Percentiles rank a stretch among this genome's conserved stretches.
These are phyloP conservation scores for Diachasma alloeum DNA, from an alignment of 1,140 invertebrate species.

Conservation along the genomic window DNA sequence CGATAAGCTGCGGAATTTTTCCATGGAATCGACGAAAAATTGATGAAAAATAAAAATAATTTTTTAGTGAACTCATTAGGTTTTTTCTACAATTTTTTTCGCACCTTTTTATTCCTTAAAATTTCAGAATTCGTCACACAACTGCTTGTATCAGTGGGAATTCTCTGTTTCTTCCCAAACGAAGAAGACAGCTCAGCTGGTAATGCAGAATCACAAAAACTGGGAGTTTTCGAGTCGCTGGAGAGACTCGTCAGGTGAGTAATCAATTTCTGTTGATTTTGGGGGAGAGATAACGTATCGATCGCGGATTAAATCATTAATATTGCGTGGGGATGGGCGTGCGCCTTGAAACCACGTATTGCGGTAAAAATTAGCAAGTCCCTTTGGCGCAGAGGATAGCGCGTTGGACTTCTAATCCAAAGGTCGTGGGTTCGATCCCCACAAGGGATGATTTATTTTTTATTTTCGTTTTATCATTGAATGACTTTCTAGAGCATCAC, in stretches of 20 bases:
- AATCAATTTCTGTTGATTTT: background rate
- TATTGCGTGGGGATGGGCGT: background rate
- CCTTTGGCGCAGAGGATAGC: conserved; percentile 69
- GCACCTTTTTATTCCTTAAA: background rate
- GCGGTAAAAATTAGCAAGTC: conserved; percentile 41
- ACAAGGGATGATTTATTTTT: conserved; percentile 64
- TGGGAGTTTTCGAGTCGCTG: conserved; percentile 15
- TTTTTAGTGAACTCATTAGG: no score
- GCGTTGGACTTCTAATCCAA: conserved; percentile 70
- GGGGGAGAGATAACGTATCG: background rate
- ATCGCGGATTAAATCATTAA: background rate
- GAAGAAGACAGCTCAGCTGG: background rate
- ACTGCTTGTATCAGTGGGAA: conserved; percentile 31
- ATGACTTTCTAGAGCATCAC: no score
- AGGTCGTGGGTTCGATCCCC: conserved; percentile 70
- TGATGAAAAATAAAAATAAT: no score
- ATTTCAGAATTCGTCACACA: conserved; percentile 43
- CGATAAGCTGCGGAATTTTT: no score
- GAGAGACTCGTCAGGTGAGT: conserved; percentile 12
- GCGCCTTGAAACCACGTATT: background rate
- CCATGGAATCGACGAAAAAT: no score
- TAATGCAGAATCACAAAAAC: background rate
- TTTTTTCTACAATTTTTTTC: no score
- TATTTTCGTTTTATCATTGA: background rate
- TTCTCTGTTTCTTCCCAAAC: conserved; percentile 39